phyloP scores from a whole-genome alignment of 2,113 vertebrate species.

The Solenodon paradoxus region DNA sequence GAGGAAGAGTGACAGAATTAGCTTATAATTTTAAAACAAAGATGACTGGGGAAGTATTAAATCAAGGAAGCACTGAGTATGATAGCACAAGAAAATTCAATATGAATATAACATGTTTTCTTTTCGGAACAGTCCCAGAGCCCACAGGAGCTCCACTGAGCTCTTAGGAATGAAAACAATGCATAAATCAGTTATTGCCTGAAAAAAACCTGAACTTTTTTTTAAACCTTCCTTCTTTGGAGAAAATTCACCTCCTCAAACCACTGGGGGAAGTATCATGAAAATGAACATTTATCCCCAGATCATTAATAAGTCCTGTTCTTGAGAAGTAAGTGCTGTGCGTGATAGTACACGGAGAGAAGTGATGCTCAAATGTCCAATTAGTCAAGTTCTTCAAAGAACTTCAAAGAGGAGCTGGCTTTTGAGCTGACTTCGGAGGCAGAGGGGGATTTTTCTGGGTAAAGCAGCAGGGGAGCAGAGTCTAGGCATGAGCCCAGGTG shows the following conservation, averaged over 20 bases:
- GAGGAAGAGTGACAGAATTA: background rate
- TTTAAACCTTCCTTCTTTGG: no score
- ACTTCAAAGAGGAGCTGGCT: background rate
- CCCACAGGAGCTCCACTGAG: background rate
- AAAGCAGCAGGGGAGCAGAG: background rate
- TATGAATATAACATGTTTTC: background rate
- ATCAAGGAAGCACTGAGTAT: background rate
- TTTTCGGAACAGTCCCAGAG: background rate
- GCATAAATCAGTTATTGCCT: background rate
- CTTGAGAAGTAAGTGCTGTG: background rate
- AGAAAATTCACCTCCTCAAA: no score
- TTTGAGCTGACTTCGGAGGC: background rate
- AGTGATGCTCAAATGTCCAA: no score
- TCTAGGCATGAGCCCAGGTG: background rate
- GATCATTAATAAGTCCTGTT: background rate
- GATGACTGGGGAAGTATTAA: background rate
- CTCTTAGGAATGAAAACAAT: background rate
- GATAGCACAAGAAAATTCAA: background rate
- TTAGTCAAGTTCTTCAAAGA: no score
- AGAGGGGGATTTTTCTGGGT: background rate
- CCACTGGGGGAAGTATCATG: no score
- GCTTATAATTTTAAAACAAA: background rate
- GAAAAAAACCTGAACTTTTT: no score
- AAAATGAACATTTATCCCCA: background rate
- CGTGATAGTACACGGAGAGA: background rate